Conservation (phyloP, 2,797 vertebrate species). For the Crax fasciolata region DNA sequence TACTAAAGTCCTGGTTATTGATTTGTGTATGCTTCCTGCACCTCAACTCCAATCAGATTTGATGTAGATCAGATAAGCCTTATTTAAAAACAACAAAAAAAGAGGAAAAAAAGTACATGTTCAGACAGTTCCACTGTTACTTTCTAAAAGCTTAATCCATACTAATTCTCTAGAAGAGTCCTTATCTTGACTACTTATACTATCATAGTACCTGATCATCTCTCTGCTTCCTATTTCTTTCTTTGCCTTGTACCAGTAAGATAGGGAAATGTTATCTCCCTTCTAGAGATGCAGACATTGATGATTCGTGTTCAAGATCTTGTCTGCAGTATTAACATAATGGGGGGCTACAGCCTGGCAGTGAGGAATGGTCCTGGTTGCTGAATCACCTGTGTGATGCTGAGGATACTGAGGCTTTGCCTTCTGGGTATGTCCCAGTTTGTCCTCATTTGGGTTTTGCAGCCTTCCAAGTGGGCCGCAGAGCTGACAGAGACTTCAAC, state of each 20-base stretch:
- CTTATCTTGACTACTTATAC: not conserved
- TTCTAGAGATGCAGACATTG: not conserved
- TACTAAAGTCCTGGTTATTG: not conserved
- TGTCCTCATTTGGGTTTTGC: not conserved
- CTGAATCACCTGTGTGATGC: not conserved
- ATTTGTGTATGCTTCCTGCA: not conserved
- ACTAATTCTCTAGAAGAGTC: not conserved
- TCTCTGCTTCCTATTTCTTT: not conserved
- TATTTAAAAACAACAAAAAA: not conserved
- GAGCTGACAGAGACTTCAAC: fast-evolving
- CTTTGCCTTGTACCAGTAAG: not conserved
- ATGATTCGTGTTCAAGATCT: not conserved
- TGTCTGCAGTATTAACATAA: not conserved
- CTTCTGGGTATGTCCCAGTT: not conserved
- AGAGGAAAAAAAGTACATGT: not conserved
- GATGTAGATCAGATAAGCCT: not conserved
- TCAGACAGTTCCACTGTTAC: not conserved
- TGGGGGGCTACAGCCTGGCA: not conserved
- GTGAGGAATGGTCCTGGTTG: fast-evolving
- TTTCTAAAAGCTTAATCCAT: not conserved
- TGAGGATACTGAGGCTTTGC: not conserved
- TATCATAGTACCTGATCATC: not conserved
- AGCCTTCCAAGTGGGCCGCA: not conserved
- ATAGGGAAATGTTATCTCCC: not conserved
- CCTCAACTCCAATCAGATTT: not conserved